These are phyloP conservation scores for Caenorhabditis auriculariae DNA, from an alignment of 2,888 invertebrate genomes.

Conservation along the genomic window DNA sequence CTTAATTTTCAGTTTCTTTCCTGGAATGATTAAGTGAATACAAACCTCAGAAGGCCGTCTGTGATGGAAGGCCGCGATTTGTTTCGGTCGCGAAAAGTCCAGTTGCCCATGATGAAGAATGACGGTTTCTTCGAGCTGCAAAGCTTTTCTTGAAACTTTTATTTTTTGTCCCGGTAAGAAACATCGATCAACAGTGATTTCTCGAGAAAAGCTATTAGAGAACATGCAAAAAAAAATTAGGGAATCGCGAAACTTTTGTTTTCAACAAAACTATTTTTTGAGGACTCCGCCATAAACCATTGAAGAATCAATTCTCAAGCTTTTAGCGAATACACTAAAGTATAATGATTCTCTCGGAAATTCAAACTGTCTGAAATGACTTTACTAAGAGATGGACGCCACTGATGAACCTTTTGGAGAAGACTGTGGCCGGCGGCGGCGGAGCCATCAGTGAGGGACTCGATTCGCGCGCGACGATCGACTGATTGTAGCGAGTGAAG, in stretches of 20 bases:
- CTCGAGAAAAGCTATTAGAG: background rate
- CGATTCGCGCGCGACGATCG: conserved; percentile 1
- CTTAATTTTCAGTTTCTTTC: too few relatives aligned
- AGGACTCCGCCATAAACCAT: background rate
- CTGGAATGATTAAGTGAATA: too few relatives aligned
- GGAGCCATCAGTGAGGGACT: background rate
- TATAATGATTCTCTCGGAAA: background rate
- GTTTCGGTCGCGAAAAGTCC: conserved; percentile 44
- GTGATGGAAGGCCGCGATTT: too few relatives aligned
- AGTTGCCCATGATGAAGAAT: conserved; percentile 41
- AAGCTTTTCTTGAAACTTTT: conserved; percentile 1
- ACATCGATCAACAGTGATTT: background rate
- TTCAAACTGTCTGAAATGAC: background rate
- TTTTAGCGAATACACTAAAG: too few relatives aligned
- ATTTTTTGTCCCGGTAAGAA: background rate
- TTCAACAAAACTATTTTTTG: conserved; percentile 16
- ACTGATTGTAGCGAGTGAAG: conserved; percentile 33
- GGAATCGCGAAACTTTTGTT: conserved; percentile 6
- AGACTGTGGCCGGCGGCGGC: conserved; percentile 2
- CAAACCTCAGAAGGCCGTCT: too few relatives aligned
- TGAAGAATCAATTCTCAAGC: too few relatives aligned
- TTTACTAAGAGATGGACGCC: too few relatives aligned
- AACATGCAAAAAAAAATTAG: background rate
- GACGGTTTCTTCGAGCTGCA: conserved; percentile 37
- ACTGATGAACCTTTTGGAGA: conserved; percentile 22